A percentile compares a stretch with the other conserved stretches of the same genome.
phyloP scores from a whole-genome alignment of 1,140 invertebrate species.

The Aphelenchoides besseyi region DNA sequence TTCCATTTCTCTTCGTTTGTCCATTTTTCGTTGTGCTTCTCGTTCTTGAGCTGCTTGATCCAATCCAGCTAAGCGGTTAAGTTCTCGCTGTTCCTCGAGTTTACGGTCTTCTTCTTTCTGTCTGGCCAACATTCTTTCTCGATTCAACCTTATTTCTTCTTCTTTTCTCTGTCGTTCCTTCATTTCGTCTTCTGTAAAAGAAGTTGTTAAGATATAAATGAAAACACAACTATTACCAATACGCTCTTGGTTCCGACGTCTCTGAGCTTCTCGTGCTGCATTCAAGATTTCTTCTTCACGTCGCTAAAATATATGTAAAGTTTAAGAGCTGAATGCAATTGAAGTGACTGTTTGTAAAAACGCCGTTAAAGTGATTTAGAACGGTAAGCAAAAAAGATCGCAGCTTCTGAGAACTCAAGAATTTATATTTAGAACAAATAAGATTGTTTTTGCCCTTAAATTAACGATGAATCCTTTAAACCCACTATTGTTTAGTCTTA shows the following conservation, averaged over 20 bases:
- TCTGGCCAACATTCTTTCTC: conserved; percentile 46
- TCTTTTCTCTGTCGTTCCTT: conserved; percentile 43
- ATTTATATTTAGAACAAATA: too few relatives aligned
- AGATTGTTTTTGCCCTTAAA: too few relatives aligned
- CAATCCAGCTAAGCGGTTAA: conserved; percentile 38
- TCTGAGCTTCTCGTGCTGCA: conserved; percentile 46
- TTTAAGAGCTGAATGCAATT: too few relatives aligned
- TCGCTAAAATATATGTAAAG: conserved; percentile 28
- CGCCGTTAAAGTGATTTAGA: too few relatives aligned
- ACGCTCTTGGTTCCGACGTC: conserved; percentile 48
- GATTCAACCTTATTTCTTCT: conserved; percentile 43
- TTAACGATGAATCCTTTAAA: too few relatives aligned
- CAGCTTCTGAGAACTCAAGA: too few relatives aligned
- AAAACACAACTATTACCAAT: too few relatives aligned
- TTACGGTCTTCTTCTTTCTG: conserved; percentile 41
- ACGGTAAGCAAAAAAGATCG: too few relatives aligned
- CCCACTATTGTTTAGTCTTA: too few relatives aligned
- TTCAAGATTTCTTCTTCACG: conserved; percentile 50
- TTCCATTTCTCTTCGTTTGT: conserved; percentile 39
- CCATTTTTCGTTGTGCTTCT: conserved; percentile 40
- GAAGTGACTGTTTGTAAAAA: too few relatives aligned
- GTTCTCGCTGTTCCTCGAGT: conserved; percentile 40
- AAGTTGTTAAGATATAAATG: too few relatives aligned
- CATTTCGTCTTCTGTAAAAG: conserved; percentile 34
- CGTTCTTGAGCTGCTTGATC: conserved; percentile 48